A percentile compares a stretch with the other conserved stretches of the same genome.
Evolutionary conservation across 2,888 invertebrate genomes (phyloP).

Genomic region (Linnaemya tessellans): DNA sequence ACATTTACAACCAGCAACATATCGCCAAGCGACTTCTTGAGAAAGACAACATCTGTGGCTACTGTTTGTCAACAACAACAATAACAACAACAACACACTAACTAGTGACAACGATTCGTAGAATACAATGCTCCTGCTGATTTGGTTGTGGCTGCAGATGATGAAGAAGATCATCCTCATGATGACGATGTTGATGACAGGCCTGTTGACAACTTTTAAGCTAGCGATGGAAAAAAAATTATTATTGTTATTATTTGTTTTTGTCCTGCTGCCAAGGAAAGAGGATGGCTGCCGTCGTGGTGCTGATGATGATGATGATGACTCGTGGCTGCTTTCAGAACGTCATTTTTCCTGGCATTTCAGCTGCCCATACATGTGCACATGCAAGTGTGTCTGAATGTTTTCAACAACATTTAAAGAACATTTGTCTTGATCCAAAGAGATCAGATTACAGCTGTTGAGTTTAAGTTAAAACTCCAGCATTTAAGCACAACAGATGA

Average conservation of each 20-base stretch:
- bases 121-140: conserved; percentile 68
- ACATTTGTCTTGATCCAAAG: conserved; percentile 69
- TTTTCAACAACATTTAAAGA: conserved; percentile 46
- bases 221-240: conserved; percentile 40
- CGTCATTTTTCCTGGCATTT: conserved; percentile 53
- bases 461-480: conserved; percentile 52
- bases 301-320: conserved; percentile 46
- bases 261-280: neutral
- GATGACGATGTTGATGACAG: conserved; percentile 30
- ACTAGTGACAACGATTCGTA: conserved; percentile 66
- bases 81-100: conserved; percentile 18
- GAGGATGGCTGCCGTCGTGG: neutral
- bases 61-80: conserved; percentile 56
- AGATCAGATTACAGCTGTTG: conserved; percentile 70
- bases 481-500: conserved; percentile 63
- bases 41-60: conserved; percentile 72
- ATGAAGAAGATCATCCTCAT: conserved; percentile 26
- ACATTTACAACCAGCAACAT: conserved; percentile 51
- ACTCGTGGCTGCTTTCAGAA: conserved; percentile 67
- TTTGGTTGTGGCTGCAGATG: conserved; percentile 34
- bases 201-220: conserved; percentile 61
- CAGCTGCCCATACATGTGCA: neutral
- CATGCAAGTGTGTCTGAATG: neutral
- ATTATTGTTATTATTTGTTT: conserved; percentile 40
- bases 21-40: conserved; percentile 66